Conservation (phyloP, 2,113 vertebrate genomes). For the Indri indri region DNA sequence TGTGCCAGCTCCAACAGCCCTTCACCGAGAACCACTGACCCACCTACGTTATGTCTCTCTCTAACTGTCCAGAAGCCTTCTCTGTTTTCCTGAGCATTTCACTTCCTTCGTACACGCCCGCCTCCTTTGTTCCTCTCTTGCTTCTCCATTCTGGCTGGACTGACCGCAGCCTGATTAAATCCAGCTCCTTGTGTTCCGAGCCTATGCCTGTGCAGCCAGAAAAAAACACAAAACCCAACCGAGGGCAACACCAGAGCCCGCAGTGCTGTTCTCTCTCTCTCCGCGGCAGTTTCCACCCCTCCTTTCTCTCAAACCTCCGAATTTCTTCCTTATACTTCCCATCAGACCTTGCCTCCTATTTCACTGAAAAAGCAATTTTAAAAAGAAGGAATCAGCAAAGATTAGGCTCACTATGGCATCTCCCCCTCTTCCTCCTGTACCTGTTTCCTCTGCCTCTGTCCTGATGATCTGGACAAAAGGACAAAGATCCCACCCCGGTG, state of each 20-base stretch:
- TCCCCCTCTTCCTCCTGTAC: background rate
- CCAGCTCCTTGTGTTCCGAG: background rate
- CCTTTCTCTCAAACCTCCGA: background rate
- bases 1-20: background rate
- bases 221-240: background rate
- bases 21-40: background rate
- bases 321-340: background rate
- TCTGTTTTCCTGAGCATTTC: background rate
- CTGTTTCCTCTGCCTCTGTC: background rate
- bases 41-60: background rate
- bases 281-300: background rate
- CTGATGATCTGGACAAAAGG: background rate
- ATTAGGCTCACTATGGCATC: background rate
- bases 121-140: background rate
- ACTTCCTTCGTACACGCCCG: background rate
- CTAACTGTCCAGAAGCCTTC: background rate
- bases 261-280: background rate
- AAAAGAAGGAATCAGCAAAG: background rate
- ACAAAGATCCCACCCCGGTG: background rate
- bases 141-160: background rate
- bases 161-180: background rate
- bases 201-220: background rate
- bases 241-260: background rate
- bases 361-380: background rate
- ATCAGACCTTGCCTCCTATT: background rate